Base-by-base conservation (phyloP, 2,113 vertebrate genomes). In the Anhinga rufa region DNA sequence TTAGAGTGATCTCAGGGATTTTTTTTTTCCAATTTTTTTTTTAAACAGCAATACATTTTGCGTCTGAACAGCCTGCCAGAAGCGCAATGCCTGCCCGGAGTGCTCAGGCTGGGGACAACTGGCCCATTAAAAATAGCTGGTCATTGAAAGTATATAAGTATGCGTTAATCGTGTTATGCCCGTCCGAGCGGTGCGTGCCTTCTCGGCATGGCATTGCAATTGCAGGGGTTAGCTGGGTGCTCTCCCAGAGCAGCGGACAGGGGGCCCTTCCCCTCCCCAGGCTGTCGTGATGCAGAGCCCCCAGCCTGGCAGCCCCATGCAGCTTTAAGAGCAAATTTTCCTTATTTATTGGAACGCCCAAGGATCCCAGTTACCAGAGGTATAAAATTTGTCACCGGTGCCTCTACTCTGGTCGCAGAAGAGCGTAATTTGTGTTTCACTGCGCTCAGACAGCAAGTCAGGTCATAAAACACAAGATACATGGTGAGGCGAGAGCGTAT, bases 131-230 rank as follows among this genome's bases (percentile, higher is more conserved):
- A 60, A 40, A 8, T 26, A 55, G 32, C 64, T 48, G 64, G 29
- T 16, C 25, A 2, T 10, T 52, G 18, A 81, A 40, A 28, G 38
- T 9, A 7, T 17, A 6, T 24, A 26, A 70, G 25, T 25, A 7
- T 13, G 11, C 3, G 4, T 36, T 55, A 52, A 38, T 22, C 0
- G 1, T 24, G 54, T 42, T 32, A 7, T 7, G 22, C 19, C 68
- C 10, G 6, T n/a, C 21, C 2, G 1, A 51, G 36, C 4, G 1
- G 57, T 1, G 17, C 17, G 64, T 40, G 38, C 78, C 61, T 32
- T 29, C 48, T 22, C 25, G 1, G 36, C 32, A 16, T 2, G 4
- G 34, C 5, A 1, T 10, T 29, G 49, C 31, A 5, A 3, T 51
- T 12, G 3, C 54, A 29, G 17, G 25, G 7, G 21, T 70, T 20